Base-by-base conservation (phyloP, 2,113 vertebrate genomes). In the Tympanuchus pallidicinctus region DNA sequence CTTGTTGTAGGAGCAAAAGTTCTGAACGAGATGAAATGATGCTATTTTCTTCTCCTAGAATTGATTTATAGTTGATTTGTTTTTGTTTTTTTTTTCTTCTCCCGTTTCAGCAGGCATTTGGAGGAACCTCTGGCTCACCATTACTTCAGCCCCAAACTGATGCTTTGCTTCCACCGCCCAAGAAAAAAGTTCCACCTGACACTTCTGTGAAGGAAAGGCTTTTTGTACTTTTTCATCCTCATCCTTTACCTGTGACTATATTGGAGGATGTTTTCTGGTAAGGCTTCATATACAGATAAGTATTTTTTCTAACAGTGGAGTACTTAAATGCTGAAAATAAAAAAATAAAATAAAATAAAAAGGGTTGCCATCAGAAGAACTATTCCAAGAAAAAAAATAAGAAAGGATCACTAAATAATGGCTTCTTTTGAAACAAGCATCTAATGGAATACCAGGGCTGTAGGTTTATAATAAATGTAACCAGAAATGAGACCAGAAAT, bases 251-350 rank as follows among this genome's bases (percentile, higher is more conserved):
- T 16, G 78, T 98, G 48, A 98, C 99, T n/a, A 96, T 99, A 43
- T 91, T 99, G 97, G 99, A 99, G 93, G 99, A 99, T 82, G 98
- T 99, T 36, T 99, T 99, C 97, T 98, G 99, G 99, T 99, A 98
- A 96, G 96, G 65, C 30, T 82, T 48, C 6, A 5, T 20, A 95
- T 90, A 67, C 25, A 67, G 83, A 56, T 64, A 77, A 48, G n/a
- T 45, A 3, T 43, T 89, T 60, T 63, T n/a, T 11, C 47, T 38
- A 14, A 52, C 20, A 5, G 12, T 16, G 4, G 89, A 65, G 54
- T 59, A 59, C 11, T 86, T 73, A 65, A 82, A 85, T 34, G 13
- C 6, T 88, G 50, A 81, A 87, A 95, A 73, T 61, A 15, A 50
- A 25, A 50, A 50, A 48, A 48, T 2, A 22, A 21, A 48, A 47